Evolutionary conservation across 2,113 vertebrate genomes (phyloP), one percentile per base, ranked within the genome.

Genomic region (Caranx ignobilis): DNA sequence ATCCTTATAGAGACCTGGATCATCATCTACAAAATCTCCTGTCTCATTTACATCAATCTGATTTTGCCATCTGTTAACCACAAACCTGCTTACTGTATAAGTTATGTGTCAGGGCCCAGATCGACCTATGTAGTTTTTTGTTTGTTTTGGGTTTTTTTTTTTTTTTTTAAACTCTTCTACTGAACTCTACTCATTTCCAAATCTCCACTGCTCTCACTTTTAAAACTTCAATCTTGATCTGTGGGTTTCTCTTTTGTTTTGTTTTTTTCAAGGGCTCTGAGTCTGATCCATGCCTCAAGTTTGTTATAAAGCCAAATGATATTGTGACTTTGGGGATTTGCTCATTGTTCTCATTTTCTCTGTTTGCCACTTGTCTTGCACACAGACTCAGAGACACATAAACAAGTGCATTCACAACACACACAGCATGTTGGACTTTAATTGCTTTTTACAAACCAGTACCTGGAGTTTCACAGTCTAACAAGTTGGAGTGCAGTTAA

Each of bases 371-470:
- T 65, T 50, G 31, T 59, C 43, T 12, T 56, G 1, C 52, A 19
- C 48, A 41, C 37, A 19, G 55, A 48, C 41, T 11, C 9, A 21
- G 5, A 68, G 31, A 59, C n/a, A 37, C 9, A 39, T 15, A 41
- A 6, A 61, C 32, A 41, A 2, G 41, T n/a, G 43, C 75, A 1
- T 10, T 48, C 50, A 64, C 6, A 77, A 57, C 56, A 57, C 59
- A 12, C 45, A 34, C 45, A 31, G 31, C 37, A 45, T 72, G 71
- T 72, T 66, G 16, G 16, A 57, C n/a, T 78, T 55, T 70, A 85
- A 83, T 83, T 78, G 70, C 61, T 75, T 89, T 87, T 83, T 68
- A 77, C 62, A 65, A 85, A 78, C 60, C 65, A 39, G 37, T 41
- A 78, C 65, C 77, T 60, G 39, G 50, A 78, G 73, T 75, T 72